Conservation (phyloP, 2,113 vertebrate species). For the Microcebus jonahi region DNA sequence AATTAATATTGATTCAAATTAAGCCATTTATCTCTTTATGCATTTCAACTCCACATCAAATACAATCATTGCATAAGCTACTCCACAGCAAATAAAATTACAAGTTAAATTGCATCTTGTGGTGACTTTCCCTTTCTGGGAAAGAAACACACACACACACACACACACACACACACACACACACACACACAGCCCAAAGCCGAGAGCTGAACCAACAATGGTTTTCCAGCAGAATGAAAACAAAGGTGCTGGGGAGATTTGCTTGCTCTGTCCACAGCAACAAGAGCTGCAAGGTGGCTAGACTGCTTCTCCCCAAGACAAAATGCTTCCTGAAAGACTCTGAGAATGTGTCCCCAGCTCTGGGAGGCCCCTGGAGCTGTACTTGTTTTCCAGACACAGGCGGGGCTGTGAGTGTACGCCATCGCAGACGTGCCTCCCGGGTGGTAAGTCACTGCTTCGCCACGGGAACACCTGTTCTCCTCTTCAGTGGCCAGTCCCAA, state of each 20-base stretch:
- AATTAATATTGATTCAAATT: conserved; percentile 90
- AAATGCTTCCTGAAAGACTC: background rate
- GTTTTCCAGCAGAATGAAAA: background rate
- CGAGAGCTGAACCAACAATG: accelerated
- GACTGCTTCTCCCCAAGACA: too few species aligned
- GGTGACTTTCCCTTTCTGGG: conserved; percentile 22
- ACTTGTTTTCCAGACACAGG: accelerated
- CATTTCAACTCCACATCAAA: conserved; percentile 80
- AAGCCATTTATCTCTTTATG: conserved; percentile 85
- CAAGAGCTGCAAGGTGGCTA: background rate
- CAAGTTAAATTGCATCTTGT: conserved; percentile 54
- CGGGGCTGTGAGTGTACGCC: accelerated
- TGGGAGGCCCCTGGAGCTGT: background rate
- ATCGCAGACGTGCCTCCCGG: accelerated
- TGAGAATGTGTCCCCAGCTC: accelerated
- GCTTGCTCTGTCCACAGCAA: accelerated
- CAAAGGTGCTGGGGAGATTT: accelerated
- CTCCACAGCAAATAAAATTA: conserved; percentile 73
- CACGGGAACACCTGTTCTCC: accelerated
- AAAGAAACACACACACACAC: background rate
- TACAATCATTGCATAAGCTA: conserved; percentile 74
- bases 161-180: background rate
- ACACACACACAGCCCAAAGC: background rate
- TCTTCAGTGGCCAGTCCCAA: accelerated
- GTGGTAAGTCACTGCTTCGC: too few species aligned